A percentile compares a stretch with the other conserved stretches of the same genome.
Conservation (phyloP, 2,888 invertebrate species). For the Lysandra bellargus region DNA sequence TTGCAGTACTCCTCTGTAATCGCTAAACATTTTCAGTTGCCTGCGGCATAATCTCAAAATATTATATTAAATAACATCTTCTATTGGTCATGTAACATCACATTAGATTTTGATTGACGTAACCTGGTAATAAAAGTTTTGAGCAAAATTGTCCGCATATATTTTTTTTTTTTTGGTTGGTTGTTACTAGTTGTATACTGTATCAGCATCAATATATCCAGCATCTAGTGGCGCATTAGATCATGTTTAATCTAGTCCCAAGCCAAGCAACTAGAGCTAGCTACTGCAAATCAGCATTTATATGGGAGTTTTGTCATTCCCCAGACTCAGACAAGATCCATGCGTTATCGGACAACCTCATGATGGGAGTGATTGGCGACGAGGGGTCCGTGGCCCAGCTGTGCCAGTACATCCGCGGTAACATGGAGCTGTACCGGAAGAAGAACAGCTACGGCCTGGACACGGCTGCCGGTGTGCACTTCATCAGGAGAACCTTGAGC, state of each 20-base stretch:
- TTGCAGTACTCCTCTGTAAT: not conserved
- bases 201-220: no score
- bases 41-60: not conserved
- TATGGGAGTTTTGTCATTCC: constrained; percentile 42
- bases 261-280: no score
- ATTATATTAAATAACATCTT: no score
- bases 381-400: constrained; percentile 96
- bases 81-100: not conserved
- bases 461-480: constrained; percentile 92
- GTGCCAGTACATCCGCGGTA: constrained; percentile 96
- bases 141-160: no score
- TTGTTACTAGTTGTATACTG: no score
- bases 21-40: constrained; percentile 4
- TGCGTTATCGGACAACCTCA: constrained; percentile 88
- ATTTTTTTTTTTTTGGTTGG: no score
- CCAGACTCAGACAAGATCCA: constrained; percentile 95
- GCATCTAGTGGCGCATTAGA: no score
- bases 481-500: constrained; percentile 92
- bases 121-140: no score
- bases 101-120: not conserved
- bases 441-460: constrained; percentile 95
- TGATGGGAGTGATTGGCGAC: constrained; percentile 95
- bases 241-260: no score
- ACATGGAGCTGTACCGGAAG: constrained; percentile 96
- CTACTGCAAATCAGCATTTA: no score